phyloP scores from a whole-genome alignment of 1,140 invertebrate species.

The Pogonomyrmex californicus region DNA sequence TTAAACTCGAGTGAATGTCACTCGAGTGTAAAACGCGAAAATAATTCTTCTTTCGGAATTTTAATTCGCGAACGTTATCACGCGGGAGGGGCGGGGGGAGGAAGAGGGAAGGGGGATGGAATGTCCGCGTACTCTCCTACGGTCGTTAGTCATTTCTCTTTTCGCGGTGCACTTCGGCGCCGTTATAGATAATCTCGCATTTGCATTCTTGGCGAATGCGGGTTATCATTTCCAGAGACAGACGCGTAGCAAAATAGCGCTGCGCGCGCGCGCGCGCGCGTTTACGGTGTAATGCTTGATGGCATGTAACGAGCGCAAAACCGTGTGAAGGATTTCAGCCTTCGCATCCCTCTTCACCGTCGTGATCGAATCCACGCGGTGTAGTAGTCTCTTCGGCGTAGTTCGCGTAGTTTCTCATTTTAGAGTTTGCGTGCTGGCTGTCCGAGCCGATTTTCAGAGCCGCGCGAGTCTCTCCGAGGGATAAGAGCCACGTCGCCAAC shows the following conservation, averaged over 20 bases:
- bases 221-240: conserved; percentile 43
- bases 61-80: background rate
- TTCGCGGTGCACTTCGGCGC: conserved; percentile 23
- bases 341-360: background rate
- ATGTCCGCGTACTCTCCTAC: background rate
- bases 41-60: conserved; percentile 32
- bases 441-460: background rate
- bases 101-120: too few species aligned
- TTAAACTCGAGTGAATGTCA: conserved; percentile 20
- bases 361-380: conserved; percentile 21
- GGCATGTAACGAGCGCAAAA: conserved; percentile 73
- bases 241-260: conserved; percentile 56
- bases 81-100: background rate
- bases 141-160: conserved; percentile 29
- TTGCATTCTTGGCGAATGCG: conserved; percentile 47
- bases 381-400: conserved; percentile 17
- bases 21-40: background rate
- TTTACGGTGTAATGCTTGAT: conserved; percentile 66
- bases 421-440: conserved; percentile 3
- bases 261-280: conserved; percentile 33
- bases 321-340: conserved; percentile 72
- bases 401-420: conserved; percentile 28
- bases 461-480: background rate
- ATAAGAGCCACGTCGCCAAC: conserved; percentile 26
- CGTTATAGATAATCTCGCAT: conserved; percentile 30